Percentiles rank a stretch among this genome's conserved stretches.
Evolutionary conservation across 2,797 vertebrate species (phyloP).

Genomic region (Danio choprae): DNA sequence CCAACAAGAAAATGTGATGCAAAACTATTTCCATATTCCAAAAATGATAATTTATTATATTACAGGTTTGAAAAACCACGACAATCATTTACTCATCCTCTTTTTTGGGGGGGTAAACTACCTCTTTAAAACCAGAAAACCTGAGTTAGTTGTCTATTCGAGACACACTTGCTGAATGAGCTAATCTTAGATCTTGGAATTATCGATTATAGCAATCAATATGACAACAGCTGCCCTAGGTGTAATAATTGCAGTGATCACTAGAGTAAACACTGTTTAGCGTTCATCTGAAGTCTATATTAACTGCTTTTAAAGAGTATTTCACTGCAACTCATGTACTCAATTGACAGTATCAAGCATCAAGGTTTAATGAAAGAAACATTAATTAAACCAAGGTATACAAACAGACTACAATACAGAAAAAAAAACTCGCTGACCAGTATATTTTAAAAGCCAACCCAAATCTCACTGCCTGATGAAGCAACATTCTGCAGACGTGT

Average conservation of each 20-base stretch:
- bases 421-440: background rate
- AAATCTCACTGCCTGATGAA: constrained; percentile 22
- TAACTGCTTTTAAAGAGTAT: background rate
- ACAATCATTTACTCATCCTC: background rate
- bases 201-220: constrained; percentile 47
- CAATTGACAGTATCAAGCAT: no score
- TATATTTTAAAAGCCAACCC: constrained; percentile 22
- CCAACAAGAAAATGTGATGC: no score
- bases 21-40: no score
- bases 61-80: no score
- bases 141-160: background rate
- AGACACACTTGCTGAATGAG: constrained; percentile 30
- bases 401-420: constrained; percentile 10
- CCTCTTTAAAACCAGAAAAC: background rate
- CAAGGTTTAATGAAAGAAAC: background rate
- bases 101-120: background rate
- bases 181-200: constrained; percentile 23
- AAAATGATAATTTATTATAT: no score
- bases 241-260: constrained; percentile 47
- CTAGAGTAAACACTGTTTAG: constrained; percentile 28
- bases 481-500: constrained; percentile 27
- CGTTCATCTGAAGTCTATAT: constrained; percentile 18
- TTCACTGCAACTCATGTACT: background rate
- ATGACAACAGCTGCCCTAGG: constrained; percentile 28
- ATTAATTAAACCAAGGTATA: constrained; percentile 7